These are phyloP conservation scores for Leptodactylus fuscus DNA, from an alignment of 2,113 vertebrate species.

Conservation along the genomic window DNA sequence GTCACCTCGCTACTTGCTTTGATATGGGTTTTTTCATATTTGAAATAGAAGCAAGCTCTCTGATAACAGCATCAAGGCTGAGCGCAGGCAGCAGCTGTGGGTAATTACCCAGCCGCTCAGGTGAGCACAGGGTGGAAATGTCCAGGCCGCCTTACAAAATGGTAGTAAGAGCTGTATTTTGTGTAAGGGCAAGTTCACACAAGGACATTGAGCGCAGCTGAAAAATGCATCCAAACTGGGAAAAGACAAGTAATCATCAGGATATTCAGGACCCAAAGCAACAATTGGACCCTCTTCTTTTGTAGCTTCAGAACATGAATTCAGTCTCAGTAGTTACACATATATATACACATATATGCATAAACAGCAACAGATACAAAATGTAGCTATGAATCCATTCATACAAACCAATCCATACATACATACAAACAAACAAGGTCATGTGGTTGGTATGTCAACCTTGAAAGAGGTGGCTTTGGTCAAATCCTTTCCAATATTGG, in stretches of 20 bases:
- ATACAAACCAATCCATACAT: too few species aligned
- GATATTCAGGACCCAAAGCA: background rate
- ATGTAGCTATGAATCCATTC: too few species aligned
- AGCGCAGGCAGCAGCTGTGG: slow-evolving; percentile 40
- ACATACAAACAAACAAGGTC: too few species aligned
- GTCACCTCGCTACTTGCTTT: slow-evolving; percentile 34
- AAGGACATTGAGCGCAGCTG: background rate
- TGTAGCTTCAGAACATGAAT: background rate
- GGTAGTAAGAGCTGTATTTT: background rate
- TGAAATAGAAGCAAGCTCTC: slow-evolving; percentile 23
- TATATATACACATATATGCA: too few species aligned
- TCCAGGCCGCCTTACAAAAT: slow-evolving; percentile 11
- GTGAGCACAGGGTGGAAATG: slow-evolving; percentile 7
- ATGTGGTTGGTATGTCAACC: too few species aligned
- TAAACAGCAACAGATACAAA: too few species aligned
- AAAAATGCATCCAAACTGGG: background rate
- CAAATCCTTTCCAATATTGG: too few species aligned
- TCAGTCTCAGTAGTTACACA: background rate
- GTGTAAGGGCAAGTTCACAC: background rate
- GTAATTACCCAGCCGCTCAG: slow-evolving; percentile 31
- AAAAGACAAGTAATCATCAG: background rate
- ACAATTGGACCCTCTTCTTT: background rate
- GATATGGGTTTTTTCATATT: slow-evolving; percentile 17
- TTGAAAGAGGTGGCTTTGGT: too few species aligned
- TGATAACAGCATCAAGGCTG: slow-evolving; percentile 38